A percentile compares a stretch with the other conserved stretches of the same genome.
Conservation (phyloP, 2,888 invertebrate genomes). For the Hirtodrosophila trivittata region DNA sequence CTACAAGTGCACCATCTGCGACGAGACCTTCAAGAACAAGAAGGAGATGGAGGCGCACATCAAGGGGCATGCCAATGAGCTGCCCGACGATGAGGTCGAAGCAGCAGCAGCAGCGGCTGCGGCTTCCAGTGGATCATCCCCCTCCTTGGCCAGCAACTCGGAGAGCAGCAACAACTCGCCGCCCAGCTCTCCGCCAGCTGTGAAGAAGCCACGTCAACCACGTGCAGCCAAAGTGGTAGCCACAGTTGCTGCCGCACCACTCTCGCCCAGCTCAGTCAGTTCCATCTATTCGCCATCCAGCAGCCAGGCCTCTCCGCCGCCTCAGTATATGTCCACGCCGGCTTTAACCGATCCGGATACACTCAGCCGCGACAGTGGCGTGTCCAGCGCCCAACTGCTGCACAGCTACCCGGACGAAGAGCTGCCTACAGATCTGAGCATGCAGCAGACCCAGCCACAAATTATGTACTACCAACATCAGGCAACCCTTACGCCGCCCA, state of each 20-base stretch:
- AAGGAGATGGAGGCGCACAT: slow-evolving; percentile 96
- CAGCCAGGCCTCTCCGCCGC: slow-evolving; percentile 61
- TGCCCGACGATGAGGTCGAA: slow-evolving; percentile 85
- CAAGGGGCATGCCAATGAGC: slow-evolving; percentile 88
- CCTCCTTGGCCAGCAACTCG: slow-evolving; percentile 53
- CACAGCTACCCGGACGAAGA: slow-evolving; percentile 67
- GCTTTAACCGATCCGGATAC: slow-evolving; percentile 74
- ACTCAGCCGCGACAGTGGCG: slow-evolving; percentile 80
- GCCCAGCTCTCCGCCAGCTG: slow-evolving; percentile 68
- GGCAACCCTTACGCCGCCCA: slow-evolving; percentile 17
- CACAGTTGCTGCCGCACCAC: slow-evolving; percentile 34
- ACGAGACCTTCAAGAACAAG: slow-evolving; percentile 95
- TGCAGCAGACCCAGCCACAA: slow-evolving; percentile 52
- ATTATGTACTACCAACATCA: slow-evolving; percentile 55
- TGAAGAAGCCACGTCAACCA: slow-evolving; percentile 62
- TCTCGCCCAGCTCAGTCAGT: slow-evolving; percentile 75
- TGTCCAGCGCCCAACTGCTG: slow-evolving; percentile 72
- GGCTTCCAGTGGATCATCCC: slow-evolving; percentile 33
- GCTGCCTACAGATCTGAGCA: slow-evolving; percentile 78
- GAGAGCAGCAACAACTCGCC: slow-evolving; percentile 73
- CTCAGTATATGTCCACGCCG: slow-evolving; percentile 39
- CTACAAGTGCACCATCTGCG: slow-evolving; percentile 95
- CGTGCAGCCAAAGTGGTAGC: slow-evolving; percentile 35
- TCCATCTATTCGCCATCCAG: slow-evolving; percentile 70
- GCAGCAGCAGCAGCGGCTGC: slow-evolving; percentile 60